Evolutionary conservation across 2,797 vertebrate genomes (phyloP).

Genomic region (Girardinus metallicus): DNA sequence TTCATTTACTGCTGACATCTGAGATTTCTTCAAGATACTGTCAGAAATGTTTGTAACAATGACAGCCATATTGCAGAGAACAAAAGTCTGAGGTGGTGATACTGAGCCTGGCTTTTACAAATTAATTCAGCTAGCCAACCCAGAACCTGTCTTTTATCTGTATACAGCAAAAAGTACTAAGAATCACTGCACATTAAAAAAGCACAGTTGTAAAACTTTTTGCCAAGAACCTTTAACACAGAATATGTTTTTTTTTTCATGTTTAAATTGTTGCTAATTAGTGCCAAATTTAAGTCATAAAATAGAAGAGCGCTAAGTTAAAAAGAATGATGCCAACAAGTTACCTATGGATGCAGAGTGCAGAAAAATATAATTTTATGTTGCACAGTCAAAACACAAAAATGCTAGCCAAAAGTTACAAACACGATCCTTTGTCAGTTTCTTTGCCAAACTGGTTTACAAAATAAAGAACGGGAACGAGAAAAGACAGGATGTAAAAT

Average conservation of each 20-base stretch:
- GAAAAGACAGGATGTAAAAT: conserved; percentile 34
- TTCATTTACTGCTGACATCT: conserved; percentile 62
- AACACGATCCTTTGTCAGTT: neutral
- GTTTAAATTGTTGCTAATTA: conserved; percentile 46
- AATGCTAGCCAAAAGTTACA: conserved; percentile 10
- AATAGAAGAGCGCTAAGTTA: conserved; percentile 13
- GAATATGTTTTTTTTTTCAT: conserved; percentile 55
- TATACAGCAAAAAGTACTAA: conserved; percentile 50
- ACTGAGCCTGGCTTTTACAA: conserved; percentile 20
- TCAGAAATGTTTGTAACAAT: conserved; percentile 48
- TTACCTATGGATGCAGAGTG: conserved; percentile 14
- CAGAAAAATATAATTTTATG: conserved; percentile 24
- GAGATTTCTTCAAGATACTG: conserved; percentile 52
- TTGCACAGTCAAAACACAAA: conserved; percentile 12
- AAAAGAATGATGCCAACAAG: conserved; percentile 17
- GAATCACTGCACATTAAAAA: conserved; percentile 68
- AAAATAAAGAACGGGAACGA: conserved; percentile 17
- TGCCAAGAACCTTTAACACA: conserved; percentile 70
- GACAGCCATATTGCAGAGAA: conserved; percentile 52
- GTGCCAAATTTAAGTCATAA: conserved; percentile 56
- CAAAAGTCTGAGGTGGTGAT: conserved; percentile 21
- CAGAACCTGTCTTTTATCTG: conserved; percentile 57
- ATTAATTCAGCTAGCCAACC: conserved; percentile 31
- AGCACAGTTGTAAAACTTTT: conserved; percentile 75
- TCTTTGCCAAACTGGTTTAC: conserved; percentile 13